Base-by-base conservation (phyloP, 2,797 vertebrate genomes). In the Smutsia temminckii region DNA sequence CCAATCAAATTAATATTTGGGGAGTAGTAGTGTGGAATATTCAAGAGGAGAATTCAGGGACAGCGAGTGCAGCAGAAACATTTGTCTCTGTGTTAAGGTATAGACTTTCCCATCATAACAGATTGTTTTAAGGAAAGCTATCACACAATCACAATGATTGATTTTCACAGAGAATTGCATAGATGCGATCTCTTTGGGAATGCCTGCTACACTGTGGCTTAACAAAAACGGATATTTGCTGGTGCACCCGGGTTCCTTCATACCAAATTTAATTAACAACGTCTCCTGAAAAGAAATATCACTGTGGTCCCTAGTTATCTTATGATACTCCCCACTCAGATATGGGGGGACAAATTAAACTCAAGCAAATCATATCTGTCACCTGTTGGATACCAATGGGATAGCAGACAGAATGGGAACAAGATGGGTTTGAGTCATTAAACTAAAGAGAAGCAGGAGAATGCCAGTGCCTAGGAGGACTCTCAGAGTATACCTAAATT, bases 221-320 rank as follows among this genome's bases (percentile, higher is more conserved):
- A 97, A 97, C 97, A 98, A 81, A 40, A 81, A 84, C 27, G 59
- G 85, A 97, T 97, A 91, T 96, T 97, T 97, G 97, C 96, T 97
- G 96, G 95, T 97, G 95, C 91, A 94, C 93, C 97, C 97, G 96
- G 51, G 89, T 93, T 97, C 96, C 97, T 98, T 98, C 96, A 98
- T 97, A 97, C 96, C 98, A 98, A 98, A 98, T 98, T 98, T 98
- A 98, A 98, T 98, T 98, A 98, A 98, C 95, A 98, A 93, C 97
- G 93, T 97, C 97, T 98, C 96, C 94, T 94, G 96, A 97, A 98
- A 98, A 5, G 88, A 97, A 97, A 96, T 29, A 93, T 93, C 94
- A 6, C 96, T 93, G 79, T 97, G 96, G 97, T 97, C 97, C 95
- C 96, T 81, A 97, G 97, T 92, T 98, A 93, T 95, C 95, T 94